Evolutionary conservation across 1,140 invertebrate genomes (phyloP).

Genomic region (Bombyx mandarina): DNA sequence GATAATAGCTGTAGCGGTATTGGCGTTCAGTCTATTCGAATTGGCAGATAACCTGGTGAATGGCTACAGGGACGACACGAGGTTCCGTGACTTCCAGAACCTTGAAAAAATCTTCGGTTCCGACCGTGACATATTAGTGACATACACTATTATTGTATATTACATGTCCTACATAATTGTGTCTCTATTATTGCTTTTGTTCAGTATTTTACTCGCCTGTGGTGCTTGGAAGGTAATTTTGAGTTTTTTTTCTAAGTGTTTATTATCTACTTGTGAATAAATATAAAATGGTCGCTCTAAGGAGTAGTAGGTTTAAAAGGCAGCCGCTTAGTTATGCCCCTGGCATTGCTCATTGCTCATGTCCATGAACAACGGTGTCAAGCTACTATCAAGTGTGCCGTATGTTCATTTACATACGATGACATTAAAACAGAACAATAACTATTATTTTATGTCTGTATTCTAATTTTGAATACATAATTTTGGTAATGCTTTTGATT

Average conservation of each 20-base stretch:
- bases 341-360: too few species aligned
- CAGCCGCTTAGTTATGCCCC: too few species aligned
- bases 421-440: too few species aligned
- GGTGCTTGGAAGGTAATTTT: constrained; percentile 49
- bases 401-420: too few species aligned
- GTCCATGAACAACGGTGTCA: too few species aligned
- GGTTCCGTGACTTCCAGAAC: constrained; percentile 46
- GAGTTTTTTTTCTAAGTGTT: too few species aligned
- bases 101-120: constrained; percentile 48
- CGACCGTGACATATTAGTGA: constrained; percentile 21
- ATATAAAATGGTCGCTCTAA: neutral
- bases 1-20: constrained; percentile 45
- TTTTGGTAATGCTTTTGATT: too few species aligned
- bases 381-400: too few species aligned
- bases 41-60: constrained; percentile 30
- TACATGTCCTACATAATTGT: constrained; percentile 43
- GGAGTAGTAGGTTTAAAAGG: too few species aligned
- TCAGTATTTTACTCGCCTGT: constrained; percentile 37
- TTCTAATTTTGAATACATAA: too few species aligned
- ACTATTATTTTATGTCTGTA: too few species aligned
- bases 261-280: neutral
- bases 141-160: constrained; percentile 36
- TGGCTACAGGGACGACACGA: constrained; percentile 29
- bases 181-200: constrained; percentile 41
- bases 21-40: constrained; percentile 41